Conservation (phyloP, 1,140 invertebrate species). For the Aphelenchoides fujianensis region DNA sequence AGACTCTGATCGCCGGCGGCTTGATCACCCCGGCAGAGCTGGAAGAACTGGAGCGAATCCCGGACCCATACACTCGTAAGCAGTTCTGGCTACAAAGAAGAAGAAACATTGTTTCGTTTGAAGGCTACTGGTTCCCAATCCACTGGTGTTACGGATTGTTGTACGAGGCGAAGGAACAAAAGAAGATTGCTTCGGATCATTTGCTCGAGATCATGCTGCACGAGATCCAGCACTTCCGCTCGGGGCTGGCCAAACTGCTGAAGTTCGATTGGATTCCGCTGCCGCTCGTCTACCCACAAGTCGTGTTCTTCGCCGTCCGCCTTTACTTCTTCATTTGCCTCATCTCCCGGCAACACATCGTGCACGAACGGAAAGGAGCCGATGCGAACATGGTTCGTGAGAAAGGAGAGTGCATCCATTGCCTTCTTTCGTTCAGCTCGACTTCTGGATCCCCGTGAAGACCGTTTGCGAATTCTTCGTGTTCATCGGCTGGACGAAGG, state of each 20-base stretch:
- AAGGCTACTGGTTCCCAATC: constrained; percentile 59
- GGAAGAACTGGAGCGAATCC: constrained; percentile 41
- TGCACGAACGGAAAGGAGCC: constrained; percentile 13
- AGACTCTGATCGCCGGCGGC: constrained; percentile 56
- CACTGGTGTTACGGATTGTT: constrained; percentile 50
- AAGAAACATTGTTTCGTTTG: no score
- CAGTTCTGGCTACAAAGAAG: no score
- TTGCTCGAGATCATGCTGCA: constrained; percentile 49
- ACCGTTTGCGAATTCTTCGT: constrained; percentile 58
- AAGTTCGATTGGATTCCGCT: constrained; percentile 60
- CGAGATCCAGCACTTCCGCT: constrained; percentile 54
- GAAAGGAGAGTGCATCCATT: background rate
- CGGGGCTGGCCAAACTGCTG: constrained; percentile 43
- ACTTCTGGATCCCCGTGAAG: constrained; percentile 51
- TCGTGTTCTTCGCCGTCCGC: constrained; percentile 57
- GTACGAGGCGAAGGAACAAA: constrained; percentile 42
- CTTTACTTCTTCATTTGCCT: constrained; percentile 59
- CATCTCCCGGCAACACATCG: constrained; percentile 50
- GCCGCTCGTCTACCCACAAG: constrained; percentile 57
- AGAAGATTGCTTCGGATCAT: constrained; percentile 54
- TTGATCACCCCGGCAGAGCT: constrained; percentile 46
- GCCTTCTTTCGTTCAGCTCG: constrained; percentile 41
- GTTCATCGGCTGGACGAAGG: constrained; percentile 62
- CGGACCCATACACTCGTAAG: constrained; percentile 44
- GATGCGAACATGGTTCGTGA: constrained; percentile 20